Evolutionary conservation across 2,797 vertebrate species (phyloP).

Genomic region (Pseudochaenichthys georgianus): DNA sequence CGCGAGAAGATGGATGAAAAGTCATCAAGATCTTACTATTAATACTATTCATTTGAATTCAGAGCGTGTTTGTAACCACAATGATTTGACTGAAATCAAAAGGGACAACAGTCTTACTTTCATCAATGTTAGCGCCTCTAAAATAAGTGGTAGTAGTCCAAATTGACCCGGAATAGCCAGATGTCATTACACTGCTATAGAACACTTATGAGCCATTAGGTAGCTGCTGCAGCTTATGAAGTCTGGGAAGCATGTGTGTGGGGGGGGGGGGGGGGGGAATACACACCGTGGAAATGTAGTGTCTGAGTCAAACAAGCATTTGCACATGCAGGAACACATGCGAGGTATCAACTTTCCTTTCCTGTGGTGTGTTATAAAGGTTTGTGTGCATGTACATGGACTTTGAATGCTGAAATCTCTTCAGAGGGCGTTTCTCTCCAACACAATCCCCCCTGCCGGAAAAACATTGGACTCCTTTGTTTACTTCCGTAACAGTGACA

Average conservation of each 20-base stretch:
- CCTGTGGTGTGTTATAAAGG: no score
- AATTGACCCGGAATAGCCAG: conserved; percentile 69
- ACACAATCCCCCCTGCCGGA: no score
- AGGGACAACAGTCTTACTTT: conserved; percentile 37
- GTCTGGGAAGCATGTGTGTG: conserved; percentile 42
- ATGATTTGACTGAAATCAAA: conserved; percentile 25
- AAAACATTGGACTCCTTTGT: no score
- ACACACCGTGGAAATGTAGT: conserved; percentile 33
- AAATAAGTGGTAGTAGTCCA: conserved; percentile 43
- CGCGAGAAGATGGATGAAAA: neutral
- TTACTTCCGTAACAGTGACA: no score
- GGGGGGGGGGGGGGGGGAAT: neutral
- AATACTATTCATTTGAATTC: conserved; percentile 14
- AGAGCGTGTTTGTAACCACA: neutral
- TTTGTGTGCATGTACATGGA: no score
- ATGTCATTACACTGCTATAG: conserved; percentile 77
- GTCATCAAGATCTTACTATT: neutral
- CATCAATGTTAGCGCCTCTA: conserved; percentile 48
- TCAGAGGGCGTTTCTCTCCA: no score
- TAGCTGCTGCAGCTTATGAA: conserved; percentile 50
- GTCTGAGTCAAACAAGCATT: no score
- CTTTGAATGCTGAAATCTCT: no score
- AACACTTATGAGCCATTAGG: conserved; percentile 81
- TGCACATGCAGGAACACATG: no score
- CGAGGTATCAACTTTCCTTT: no score